Evolutionary conservation across 2,113 vertebrate species (phyloP).

Genomic region (Triplophysa rosa): DNA sequence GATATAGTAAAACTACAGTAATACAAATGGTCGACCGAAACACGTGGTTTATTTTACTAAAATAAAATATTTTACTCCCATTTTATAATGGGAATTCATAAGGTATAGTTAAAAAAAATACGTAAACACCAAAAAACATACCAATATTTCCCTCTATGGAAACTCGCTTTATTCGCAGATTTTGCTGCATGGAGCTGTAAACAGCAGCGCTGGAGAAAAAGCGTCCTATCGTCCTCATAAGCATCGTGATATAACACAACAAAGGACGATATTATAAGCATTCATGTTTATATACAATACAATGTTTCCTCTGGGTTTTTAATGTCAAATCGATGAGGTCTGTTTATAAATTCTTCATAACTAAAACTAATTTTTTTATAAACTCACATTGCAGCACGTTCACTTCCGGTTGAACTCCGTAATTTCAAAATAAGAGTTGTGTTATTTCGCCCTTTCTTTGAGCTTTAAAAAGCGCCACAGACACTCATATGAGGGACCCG

Average conservation of each 20-base stretch:
- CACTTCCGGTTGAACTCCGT: background rate
- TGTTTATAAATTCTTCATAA: background rate
- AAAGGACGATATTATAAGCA: background rate
- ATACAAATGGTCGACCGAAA: no score
- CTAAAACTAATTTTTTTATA: no score
- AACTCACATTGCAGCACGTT: background rate
- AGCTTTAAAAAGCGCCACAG: background rate
- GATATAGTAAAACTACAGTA: no score
- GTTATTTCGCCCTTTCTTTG: no score
- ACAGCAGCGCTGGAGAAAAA: conserved; percentile 5
- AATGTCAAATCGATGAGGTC: background rate
- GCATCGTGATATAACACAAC: background rate
- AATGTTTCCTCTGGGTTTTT: background rate
- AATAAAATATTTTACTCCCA: no score
- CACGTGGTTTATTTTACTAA: no score
- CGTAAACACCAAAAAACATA: conserved; percentile 44
- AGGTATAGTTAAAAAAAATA: background rate
- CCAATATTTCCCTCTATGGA: conserved; percentile 79
- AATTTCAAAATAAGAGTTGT: conserved; percentile 23
- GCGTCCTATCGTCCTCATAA: background rate
- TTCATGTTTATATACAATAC: no score
- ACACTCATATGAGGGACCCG: no score
- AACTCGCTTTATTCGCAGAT: conserved; percentile 66
- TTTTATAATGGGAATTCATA: no score
- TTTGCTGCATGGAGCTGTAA: background rate